Percentiles rank a stretch among this genome's conserved stretches.
Conservation (phyloP, 2,113 vertebrate species). For the Beaufortia kweichowensis region DNA sequence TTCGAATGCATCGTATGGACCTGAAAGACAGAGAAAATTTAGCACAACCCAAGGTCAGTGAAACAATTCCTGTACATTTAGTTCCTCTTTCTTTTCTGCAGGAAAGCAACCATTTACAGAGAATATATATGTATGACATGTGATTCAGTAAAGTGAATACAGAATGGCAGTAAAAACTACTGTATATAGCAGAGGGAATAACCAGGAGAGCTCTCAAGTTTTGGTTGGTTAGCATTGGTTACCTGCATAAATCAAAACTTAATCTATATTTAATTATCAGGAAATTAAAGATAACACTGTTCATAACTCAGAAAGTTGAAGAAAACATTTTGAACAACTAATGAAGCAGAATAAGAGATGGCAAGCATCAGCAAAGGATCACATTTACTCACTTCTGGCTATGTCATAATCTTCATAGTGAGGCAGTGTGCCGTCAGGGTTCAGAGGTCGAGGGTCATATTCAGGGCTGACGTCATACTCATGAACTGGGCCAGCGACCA, state of each 20-base stretch:
- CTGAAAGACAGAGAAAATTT: constrained; percentile 49
- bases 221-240: too few relatives aligned
- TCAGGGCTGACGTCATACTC: constrained; percentile 64
- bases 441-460: constrained; percentile 48
- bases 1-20: constrained; percentile 77
- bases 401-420: constrained; percentile 73
- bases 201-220: too few relatives aligned
- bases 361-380: background rate
- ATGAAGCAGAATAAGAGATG: background rate
- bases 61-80: too few relatives aligned
- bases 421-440: constrained; percentile 58
- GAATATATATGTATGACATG: too few relatives aligned
- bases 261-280: too few relatives aligned
- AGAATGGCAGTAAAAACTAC: too few relatives aligned
- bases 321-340: background rate
- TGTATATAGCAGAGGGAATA: too few relatives aligned
- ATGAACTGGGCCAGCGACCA: constrained; percentile 76
- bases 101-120: background rate
- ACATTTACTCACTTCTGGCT: constrained; percentile 78
- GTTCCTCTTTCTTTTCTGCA: too few relatives aligned
- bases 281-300: too few relatives aligned
- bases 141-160: too few relatives aligned
- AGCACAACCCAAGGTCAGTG: background rate
- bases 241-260: too few relatives aligned
- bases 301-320: background rate